phyloP scores from a whole-genome alignment of 2,888 invertebrate species.

The Pseudococcus viburni region DNA sequence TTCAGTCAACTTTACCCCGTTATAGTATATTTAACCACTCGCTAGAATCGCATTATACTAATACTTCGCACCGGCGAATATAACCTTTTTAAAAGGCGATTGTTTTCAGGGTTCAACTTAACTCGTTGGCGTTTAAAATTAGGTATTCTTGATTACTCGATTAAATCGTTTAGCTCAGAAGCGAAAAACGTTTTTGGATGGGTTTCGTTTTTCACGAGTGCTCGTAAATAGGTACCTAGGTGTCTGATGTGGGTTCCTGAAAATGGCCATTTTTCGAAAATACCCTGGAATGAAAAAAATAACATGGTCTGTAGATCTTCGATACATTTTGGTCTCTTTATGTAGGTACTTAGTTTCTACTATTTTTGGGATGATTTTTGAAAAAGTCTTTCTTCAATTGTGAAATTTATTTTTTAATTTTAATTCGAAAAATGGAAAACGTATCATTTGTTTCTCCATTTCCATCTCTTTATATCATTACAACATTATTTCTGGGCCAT shows the following conservation, averaged over 20 bases:
- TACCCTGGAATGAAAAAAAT: too few relatives aligned
- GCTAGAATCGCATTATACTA: conserved; percentile 20
- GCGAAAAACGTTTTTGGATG: not conserved
- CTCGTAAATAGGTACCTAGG: not conserved
- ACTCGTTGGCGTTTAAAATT: not conserved
- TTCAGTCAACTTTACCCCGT: conserved; percentile 57
- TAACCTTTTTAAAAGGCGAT: conserved; percentile 34
- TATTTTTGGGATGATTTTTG: too few relatives aligned
- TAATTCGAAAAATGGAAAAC: too few relatives aligned
- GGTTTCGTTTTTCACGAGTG: not conserved
- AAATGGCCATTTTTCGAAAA: too few relatives aligned
- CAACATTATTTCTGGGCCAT: too few relatives aligned
- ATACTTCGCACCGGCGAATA: conserved; percentile 24
- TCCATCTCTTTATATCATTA: too few relatives aligned
- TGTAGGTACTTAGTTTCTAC: too few relatives aligned
- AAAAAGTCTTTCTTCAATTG: too few relatives aligned
- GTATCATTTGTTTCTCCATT: too few relatives aligned
- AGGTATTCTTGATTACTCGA: not conserved
- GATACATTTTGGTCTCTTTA: too few relatives aligned
- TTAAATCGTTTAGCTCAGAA: not conserved
- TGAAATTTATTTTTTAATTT: too few relatives aligned
- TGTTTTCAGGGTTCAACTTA: conserved; percentile 1
- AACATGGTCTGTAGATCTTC: too few relatives aligned
- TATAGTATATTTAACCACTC: conserved; percentile 49
- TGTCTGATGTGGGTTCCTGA: not conserved